Conservation (phyloP, 1,140 invertebrate genomes). For the Frieseomelitta varia region DNA sequence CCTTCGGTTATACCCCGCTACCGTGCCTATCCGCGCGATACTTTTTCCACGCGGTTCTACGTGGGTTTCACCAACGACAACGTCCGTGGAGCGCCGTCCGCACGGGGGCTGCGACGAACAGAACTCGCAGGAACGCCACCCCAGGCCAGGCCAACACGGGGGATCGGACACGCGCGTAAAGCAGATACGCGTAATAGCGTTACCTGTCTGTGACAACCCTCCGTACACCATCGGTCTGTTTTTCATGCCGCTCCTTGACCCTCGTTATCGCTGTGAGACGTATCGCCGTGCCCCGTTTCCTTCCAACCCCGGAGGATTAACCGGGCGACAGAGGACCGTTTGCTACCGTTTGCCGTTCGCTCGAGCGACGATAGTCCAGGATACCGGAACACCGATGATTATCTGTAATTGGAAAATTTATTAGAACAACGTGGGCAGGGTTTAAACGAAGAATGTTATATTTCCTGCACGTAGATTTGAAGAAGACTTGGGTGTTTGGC, state of each 20-base stretch:
- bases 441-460: no score
- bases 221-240: constrained; percentile 36
- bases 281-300: neutral
- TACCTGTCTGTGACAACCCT: constrained; percentile 51
- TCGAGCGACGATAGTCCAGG: neutral
- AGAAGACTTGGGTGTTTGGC: neutral
- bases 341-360: neutral
- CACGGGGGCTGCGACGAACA: constrained; percentile 25
- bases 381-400: no score
- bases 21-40: constrained; percentile 29
- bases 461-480: no score
- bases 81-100: constrained; percentile 20
- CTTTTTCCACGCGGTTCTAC: constrained; percentile 58
- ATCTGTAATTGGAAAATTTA: no score
- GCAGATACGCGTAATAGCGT: constrained; percentile 61
- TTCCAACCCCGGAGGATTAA: neutral
- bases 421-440: no score
- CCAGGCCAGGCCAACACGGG: constrained; percentile 11
- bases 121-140: constrained; percentile 43
- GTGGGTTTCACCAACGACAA: constrained; percentile 58
- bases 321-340: neutral
- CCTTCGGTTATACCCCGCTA: constrained; percentile 36
- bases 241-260: constrained; percentile 41
- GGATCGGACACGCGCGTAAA: constrained; percentile 43
- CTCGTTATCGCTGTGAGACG: constrained; percentile 22